phyloP scores from a whole-genome alignment of 2,113 vertebrate species.

The Neodontobutis hainanensis region DNA sequence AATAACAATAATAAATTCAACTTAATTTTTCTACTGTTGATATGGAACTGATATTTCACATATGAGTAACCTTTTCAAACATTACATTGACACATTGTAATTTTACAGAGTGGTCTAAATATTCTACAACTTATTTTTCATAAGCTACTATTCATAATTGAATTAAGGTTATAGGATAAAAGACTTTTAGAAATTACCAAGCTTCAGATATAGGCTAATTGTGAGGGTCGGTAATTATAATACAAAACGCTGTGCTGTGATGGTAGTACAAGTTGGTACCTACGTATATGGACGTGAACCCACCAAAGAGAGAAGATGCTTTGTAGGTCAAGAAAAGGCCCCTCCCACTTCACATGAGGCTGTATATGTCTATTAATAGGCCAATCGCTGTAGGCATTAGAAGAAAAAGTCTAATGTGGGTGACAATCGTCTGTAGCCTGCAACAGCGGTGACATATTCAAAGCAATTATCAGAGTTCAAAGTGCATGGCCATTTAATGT shows the following conservation, averaged over 20 bases:
- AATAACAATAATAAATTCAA: too few relatives aligned
- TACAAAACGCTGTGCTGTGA: not conserved
- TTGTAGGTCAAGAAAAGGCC: not conserved
- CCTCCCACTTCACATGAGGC: not conserved
- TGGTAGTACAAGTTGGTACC: not conserved
- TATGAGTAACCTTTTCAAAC: not conserved
- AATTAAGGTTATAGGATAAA: slow-evolving; percentile 30
- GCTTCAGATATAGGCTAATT: slow-evolving; percentile 34
- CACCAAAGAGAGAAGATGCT: not conserved
- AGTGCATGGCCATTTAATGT: too few relatives aligned
- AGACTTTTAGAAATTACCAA: slow-evolving; percentile 28
- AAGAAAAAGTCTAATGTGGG: too few relatives aligned
- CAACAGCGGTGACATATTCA: too few relatives aligned
- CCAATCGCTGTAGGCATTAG: not conserved
- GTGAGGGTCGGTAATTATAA: slow-evolving; percentile 3
- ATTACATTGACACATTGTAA: not conserved
- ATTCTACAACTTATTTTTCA: not conserved
- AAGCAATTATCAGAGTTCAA: too few relatives aligned
- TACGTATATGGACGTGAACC: not conserved
- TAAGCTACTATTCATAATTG: slow-evolving; percentile 25
- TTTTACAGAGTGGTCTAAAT: too few relatives aligned
- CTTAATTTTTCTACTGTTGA: too few relatives aligned
- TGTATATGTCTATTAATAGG: slow-evolving; percentile 1
- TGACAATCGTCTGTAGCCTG: too few relatives aligned
- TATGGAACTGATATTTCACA: not conserved